Percentiles rank a stretch among this genome's conserved stretches.
phyloP scores from a whole-genome alignment of 2,797 vertebrate genomes.

The Podargus strigoides region DNA sequence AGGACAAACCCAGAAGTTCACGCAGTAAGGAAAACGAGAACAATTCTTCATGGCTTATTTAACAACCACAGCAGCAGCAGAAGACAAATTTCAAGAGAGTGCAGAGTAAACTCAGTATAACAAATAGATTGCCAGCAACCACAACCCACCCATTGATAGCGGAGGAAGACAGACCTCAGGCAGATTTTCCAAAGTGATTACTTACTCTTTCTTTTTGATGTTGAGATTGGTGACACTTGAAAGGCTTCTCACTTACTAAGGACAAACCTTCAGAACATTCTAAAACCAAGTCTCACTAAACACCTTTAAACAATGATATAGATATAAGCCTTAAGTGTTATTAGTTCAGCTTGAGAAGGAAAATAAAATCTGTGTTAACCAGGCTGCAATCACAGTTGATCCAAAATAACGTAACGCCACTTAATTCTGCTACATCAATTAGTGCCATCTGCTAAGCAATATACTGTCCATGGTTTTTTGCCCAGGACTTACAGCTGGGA shows the following conservation, averaged over 20 bases:
- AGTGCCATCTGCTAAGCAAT: not conserved
- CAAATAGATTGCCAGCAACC: not conserved
- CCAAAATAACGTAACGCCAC: not conserved
- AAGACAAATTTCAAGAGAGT: not conserved
- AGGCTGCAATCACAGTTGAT: fast-evolving
- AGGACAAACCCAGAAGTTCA: not conserved
- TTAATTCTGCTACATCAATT: fast-evolving
- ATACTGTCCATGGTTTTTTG: fast-evolving
- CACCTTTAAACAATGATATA: not conserved
- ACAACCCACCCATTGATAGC: not conserved
- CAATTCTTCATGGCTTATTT: not conserved
- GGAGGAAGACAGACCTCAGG: not conserved
- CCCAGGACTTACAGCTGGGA: not conserved
- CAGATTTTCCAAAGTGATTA: not conserved
- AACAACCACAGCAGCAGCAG: not conserved
- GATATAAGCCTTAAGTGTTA: not conserved
- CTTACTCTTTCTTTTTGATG: not conserved
- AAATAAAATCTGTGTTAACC: not conserved
- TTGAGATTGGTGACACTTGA: not conserved
- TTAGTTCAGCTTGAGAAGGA: not conserved
- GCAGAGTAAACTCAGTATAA: not conserved
- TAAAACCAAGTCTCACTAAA: too few relatives aligned
- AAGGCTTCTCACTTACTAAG: not conserved
- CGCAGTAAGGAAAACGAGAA: not conserved
- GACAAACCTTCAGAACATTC: not conserved